Conservation (phyloP, 2,113 vertebrate genomes). For the Aspidoscelis tigris region DNA sequence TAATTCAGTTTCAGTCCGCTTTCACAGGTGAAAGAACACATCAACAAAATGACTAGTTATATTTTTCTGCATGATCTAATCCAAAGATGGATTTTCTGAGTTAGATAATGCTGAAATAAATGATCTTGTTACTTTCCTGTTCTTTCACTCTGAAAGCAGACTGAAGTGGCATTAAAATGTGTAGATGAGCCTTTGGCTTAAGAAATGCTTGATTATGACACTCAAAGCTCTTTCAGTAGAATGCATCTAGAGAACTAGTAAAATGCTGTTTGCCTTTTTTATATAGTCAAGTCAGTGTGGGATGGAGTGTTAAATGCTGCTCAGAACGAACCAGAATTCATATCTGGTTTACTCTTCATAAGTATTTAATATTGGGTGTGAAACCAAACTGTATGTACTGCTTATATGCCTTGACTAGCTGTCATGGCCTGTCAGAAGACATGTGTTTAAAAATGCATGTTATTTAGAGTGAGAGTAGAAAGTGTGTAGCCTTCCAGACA, state of each 20-base stretch:
- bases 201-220: background rate
- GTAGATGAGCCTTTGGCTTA: background rate
- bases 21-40: too few relatives aligned
- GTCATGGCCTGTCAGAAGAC: background rate
- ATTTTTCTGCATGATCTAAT: too few relatives aligned
- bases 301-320: background rate
- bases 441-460: background rate
- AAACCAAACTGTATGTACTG: background rate
- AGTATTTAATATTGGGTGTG: conserved; percentile 25
- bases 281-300: background rate
- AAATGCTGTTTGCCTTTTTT: background rate
- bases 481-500: background rate
- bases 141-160: too few relatives aligned
- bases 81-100: too few relatives aligned
- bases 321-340: conserved; percentile 39
- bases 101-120: too few relatives aligned
- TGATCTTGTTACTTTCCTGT: too few relatives aligned
- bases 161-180: too few relatives aligned
- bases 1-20: too few relatives aligned
- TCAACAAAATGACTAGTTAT: too few relatives aligned
- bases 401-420: background rate
- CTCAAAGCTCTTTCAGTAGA: background rate
- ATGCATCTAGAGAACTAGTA: background rate
- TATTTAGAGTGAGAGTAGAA: background rate
- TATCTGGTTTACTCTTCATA: conserved; percentile 43